A percentile compares a stretch with the other conserved stretches of the same genome.
Conservation (phyloP, 2,888 invertebrate genomes). For the Drosophila pullipes region DNA sequence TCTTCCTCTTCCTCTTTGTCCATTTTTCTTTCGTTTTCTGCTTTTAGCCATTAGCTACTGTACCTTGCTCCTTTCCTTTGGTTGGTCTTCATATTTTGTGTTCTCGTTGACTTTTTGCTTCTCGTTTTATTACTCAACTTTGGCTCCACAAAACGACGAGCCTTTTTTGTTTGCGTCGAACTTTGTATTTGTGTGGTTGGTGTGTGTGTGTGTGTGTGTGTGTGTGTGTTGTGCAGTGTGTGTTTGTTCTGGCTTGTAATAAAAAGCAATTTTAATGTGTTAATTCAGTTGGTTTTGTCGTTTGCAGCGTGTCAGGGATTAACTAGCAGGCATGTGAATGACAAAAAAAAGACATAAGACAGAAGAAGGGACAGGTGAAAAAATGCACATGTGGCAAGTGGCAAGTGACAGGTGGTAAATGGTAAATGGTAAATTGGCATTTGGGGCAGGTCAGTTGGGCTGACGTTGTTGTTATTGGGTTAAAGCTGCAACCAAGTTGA, state of each 20-base stretch:
- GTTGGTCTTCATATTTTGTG: slow-evolving; percentile 24
- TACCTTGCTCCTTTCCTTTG: slow-evolving; percentile 18
- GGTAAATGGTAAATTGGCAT: slow-evolving; percentile 1
- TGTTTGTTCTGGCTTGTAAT: slow-evolving; percentile 54
- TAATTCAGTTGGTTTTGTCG: slow-evolving; percentile 71
- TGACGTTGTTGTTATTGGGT: slow-evolving; percentile 33
- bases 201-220: slow-evolving; percentile 18
- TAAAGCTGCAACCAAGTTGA: slow-evolving; percentile 53
- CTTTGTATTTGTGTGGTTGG: not conserved
- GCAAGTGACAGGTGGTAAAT: not conserved
- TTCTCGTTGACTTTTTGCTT: slow-evolving; percentile 30
- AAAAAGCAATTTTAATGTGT: slow-evolving; percentile 80
- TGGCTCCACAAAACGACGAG: slow-evolving; percentile 27
- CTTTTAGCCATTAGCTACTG: slow-evolving; percentile 15
- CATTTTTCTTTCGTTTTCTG: not conserved
- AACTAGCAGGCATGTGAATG: slow-evolving; percentile 32
- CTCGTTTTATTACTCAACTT: slow-evolving; percentile 66
- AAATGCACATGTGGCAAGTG: not conserved
- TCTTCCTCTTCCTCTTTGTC: not conserved
- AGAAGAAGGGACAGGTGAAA: not conserved
- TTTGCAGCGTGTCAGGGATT: slow-evolving; percentile 55
- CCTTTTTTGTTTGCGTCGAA: slow-evolving; percentile 37
- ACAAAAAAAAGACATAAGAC: not conserved
- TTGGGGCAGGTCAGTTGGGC: slow-evolving; percentile 24
- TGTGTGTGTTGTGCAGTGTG: slow-evolving; percentile 13